Evolutionary conservation across 1,140 invertebrate genomes (phyloP).

Genomic region (Cydia strobilella): DNA sequence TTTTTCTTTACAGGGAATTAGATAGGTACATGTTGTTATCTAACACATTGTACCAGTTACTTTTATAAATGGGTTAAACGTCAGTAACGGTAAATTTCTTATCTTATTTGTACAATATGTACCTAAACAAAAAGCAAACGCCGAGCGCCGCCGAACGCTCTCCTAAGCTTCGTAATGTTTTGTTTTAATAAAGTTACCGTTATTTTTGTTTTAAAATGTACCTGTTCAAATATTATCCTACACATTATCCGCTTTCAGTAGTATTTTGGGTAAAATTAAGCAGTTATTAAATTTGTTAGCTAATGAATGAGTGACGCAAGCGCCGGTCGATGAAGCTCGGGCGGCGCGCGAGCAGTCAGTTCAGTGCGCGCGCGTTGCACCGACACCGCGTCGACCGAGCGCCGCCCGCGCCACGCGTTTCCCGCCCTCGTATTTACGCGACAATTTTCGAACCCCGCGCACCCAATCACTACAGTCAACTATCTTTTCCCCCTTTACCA

Average conservation of each 20-base stretch:
- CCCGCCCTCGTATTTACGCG: constrained; percentile 21
- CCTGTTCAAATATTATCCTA: neutral
- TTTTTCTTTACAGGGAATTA: neutral
- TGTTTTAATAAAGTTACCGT: neutral
- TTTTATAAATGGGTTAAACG: neutral
- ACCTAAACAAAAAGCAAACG: neutral
- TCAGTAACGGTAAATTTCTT: neutral
- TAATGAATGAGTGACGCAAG: constrained; percentile 64
- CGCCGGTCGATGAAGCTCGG: constrained; percentile 47
- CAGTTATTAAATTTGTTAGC: constrained; percentile 33
- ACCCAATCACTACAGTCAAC: constrained; percentile 30
- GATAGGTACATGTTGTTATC: neutral
- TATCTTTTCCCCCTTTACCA: constrained; percentile 31
- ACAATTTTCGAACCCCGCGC: constrained; percentile 22
- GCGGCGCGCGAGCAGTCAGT: constrained; percentile 50
- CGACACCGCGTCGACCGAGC: constrained; percentile 43
- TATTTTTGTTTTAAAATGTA: neutral
- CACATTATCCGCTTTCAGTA: neutral
- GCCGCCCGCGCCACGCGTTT: constrained; percentile 19
- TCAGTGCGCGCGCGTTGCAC: constrained; percentile 48
- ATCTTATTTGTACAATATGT: neutral
- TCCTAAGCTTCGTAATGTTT: neutral
- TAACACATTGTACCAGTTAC: neutral
- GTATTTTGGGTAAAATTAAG: neutral
- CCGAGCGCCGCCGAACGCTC: neutral